Conservation (phyloP, 2,797 vertebrate genomes). For the Meda fulgida region DNA sequence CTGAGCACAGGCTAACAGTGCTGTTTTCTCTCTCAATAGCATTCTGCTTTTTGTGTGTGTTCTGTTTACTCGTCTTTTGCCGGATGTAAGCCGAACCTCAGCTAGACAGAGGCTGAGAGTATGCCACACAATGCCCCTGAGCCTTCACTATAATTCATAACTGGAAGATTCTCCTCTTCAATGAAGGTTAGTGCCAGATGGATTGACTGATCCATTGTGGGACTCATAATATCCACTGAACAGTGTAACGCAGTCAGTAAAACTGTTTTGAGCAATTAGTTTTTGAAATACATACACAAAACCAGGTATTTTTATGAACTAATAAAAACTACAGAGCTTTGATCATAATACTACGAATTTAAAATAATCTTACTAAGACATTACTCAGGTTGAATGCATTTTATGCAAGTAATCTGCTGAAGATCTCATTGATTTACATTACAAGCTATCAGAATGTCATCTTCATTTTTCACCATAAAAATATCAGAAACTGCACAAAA, state of each 20-base stretch:
- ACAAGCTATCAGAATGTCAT: too few species aligned
- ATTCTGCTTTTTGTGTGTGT: constrained; percentile 28
- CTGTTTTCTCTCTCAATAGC: constrained; percentile 28
- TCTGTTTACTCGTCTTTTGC: not conserved
- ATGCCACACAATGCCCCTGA: not conserved
- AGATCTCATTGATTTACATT: too few species aligned
- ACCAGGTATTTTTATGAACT: too few species aligned
- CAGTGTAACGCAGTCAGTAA: not conserved
- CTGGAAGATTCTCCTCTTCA: constrained; percentile 8
- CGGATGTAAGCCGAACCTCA: not conserved
- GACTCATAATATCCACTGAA: not conserved
- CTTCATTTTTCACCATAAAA: too few species aligned
- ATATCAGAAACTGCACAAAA: too few species aligned
- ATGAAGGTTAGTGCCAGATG: not conserved
- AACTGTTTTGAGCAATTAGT: not conserved
- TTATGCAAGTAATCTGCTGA: too few species aligned
- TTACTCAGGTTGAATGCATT: too few species aligned
- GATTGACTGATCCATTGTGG: not conserved
- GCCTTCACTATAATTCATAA: not conserved
- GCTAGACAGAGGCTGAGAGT: not conserved
- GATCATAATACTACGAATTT: too few species aligned
- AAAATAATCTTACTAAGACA: too few species aligned
- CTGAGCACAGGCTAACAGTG: constrained; percentile 34
- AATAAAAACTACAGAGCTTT: too few species aligned
- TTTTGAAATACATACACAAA: not conserved